Percentiles rank a stretch among this genome's conserved stretches.
These are phyloP conservation scores for Pseudomyrmex cubaensis DNA, from an alignment of 1,140 invertebrate genomes.

Conservation along the genomic window DNA sequence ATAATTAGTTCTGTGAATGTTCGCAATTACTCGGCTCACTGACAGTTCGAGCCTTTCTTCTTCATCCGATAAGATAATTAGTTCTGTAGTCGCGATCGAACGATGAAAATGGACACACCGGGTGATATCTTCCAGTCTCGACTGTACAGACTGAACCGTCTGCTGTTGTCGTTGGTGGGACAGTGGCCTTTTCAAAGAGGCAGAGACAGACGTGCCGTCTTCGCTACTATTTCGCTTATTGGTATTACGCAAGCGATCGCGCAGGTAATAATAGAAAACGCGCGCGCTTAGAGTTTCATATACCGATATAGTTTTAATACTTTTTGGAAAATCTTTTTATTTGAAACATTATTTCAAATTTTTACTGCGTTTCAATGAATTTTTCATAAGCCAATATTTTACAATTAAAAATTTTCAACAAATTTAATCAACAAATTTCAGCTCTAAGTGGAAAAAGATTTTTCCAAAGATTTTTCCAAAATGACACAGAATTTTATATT, in stretches of 20 bases:
- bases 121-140: slow-evolving; percentile 33
- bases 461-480: too few species aligned
- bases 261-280: neutral
- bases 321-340: too few species aligned
- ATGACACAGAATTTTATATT: neutral
- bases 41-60: too few species aligned
- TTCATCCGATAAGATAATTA: too few species aligned
- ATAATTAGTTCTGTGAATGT: neutral
- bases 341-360: too few species aligned
- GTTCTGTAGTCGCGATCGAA: neutral
- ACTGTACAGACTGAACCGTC: slow-evolving; percentile 10
- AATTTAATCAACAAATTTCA: too few species aligned
- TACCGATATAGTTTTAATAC: too few species aligned
- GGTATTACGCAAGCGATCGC: slow-evolving; percentile 12
- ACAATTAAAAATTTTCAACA: too few species aligned
- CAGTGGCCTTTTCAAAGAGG: slow-evolving; percentile 39
- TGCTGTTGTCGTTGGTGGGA: slow-evolving; percentile 4
- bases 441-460: too few species aligned
- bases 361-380: too few species aligned
- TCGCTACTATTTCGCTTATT: neutral
- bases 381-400: too few species aligned
- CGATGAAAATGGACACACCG: slow-evolving; percentile 25
- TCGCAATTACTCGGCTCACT: neutral
- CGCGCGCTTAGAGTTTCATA: too few species aligned
- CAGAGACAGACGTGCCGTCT: neutral